A percentile compares a stretch with the other conserved stretches of the same genome.
phyloP scores from a whole-genome alignment of 2,888 invertebrate genomes.

The Heliconius ismenius region DNA sequence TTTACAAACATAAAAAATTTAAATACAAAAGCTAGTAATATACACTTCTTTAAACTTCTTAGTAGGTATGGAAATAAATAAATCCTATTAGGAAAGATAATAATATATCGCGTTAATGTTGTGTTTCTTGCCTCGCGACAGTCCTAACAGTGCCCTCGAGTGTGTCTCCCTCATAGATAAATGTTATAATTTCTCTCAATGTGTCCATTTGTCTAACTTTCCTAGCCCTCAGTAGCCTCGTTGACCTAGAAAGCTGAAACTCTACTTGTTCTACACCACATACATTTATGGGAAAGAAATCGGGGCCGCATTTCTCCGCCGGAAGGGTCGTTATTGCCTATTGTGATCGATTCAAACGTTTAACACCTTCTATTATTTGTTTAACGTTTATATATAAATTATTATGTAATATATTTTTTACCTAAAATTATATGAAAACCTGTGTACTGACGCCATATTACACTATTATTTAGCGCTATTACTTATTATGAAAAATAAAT shows the following conservation, averaged over 20 bases:
- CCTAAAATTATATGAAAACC: too few relatives aligned
- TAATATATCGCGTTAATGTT: conserved; percentile 17
- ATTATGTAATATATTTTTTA: not conserved
- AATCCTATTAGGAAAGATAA: conserved; percentile 7
- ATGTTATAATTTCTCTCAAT: conserved; percentile 41
- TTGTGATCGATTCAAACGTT: conserved; percentile 42
- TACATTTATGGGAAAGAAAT: conserved; percentile 52
- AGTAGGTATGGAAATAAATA: not conserved
- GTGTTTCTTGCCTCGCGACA: conserved; percentile 11
- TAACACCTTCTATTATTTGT: conserved; percentile 20
- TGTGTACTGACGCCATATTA: too few relatives aligned
- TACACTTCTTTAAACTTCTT: too few relatives aligned
- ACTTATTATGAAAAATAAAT: too few relatives aligned
- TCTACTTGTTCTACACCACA: conserved; percentile 46
- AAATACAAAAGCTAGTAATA: not conserved
- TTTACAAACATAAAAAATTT: not conserved
- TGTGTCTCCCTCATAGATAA: conserved; percentile 23
- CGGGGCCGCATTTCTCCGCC: conserved; percentile 49
- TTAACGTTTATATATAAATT: not conserved
- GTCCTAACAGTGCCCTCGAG: conserved; percentile 23
- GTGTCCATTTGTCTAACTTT: conserved; percentile 42
- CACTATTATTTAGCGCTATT: too few relatives aligned
- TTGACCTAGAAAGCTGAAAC: conserved; percentile 50
- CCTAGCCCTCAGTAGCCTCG: conserved; percentile 44
- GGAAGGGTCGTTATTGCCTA: conserved; percentile 48